Evolutionary conservation across 2,113 vertebrate species (phyloP), one percentile per base, ranked within the genome.

Genomic region (Todiramphus chloris): DNA sequence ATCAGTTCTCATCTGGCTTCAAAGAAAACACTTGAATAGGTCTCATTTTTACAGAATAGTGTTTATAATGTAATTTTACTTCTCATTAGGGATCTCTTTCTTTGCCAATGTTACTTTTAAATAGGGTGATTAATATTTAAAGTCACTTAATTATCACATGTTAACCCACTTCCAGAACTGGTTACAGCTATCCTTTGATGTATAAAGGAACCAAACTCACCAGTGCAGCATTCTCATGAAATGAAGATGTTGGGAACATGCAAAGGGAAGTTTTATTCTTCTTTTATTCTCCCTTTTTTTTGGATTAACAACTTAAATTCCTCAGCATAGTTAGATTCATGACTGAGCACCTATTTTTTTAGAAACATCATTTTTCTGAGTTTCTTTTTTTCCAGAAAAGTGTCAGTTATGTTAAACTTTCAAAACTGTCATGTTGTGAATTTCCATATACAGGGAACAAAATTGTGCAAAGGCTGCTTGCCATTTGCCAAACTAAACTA

Each of bases 111-210:
- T 81, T 90, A 76, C 70, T 86, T 93, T 97, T 88, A 95, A 90
- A 95, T 68, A 78, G 87, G 69, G 81, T 73, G 56, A 95, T 97
- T 94, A 95, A 97, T 95, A 96, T 96, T 96, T 94, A 94, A 94
- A 94, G 50, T 83, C 63, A 83, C 33, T 74, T 91, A 95, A 94
- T 95, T 91, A 93, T 90, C 95, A 85, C 72, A 78, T 83, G 64
- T 94, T 95, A 93, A 84, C 88, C 70, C 69, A 84, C 69, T 95
- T 96, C 79, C 73, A 95, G 66, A 91, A 80, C 11, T 19, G 23
- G 79, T 83, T 87, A 62, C 37, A 75, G 39, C 55, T 91, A 81
- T 6, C 1, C 79, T 96, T 96, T 93, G 90, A 93, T 92, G 77
- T 76, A 75, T n/a, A 81, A 89, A 78, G 43, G 53, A 95, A 55